Conservation (phyloP, 2,113 vertebrate genomes). For the Cricetomys ansorgei region DNA sequence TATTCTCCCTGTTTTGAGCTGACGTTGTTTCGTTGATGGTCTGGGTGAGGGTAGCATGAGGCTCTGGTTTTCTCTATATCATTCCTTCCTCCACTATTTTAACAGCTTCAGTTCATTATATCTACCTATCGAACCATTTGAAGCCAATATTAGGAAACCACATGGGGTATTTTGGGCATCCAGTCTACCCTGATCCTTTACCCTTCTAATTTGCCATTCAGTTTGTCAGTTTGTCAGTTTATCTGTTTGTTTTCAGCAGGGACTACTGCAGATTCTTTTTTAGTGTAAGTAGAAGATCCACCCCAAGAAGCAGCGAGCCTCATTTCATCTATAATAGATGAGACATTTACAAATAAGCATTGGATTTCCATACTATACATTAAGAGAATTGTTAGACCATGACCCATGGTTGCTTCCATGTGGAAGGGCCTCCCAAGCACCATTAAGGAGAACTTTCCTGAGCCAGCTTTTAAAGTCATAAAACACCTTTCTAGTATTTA, state of each 20-base stretch:
- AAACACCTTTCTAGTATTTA: constrained; percentile 51
- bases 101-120: neutral
- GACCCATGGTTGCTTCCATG: constrained; percentile 44
- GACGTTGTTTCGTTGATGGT: neutral
- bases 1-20: neutral
- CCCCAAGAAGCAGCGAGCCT: neutral
- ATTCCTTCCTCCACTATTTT: neutral
- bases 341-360: constrained; percentile 1
- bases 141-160: neutral
- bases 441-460: neutral
- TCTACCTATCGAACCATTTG: neutral
- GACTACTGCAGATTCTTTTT: neutral
- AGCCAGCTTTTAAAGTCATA: constrained; percentile 66
- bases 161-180: neutral
- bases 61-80: neutral
- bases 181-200: neutral
- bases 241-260: neutral
- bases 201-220: neutral
- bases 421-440: neutral
- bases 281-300: neutral
- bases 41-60: fast-evolving
- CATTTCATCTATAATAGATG: neutral
- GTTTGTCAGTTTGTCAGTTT: neutral
- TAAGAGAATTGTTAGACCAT: constrained; percentile 59
- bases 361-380: constrained; percentile 56